These are phyloP conservation scores for Enoplosus armatus DNA, from an alignment of 2,797 vertebrate species.

Conservation along the genomic window DNA sequence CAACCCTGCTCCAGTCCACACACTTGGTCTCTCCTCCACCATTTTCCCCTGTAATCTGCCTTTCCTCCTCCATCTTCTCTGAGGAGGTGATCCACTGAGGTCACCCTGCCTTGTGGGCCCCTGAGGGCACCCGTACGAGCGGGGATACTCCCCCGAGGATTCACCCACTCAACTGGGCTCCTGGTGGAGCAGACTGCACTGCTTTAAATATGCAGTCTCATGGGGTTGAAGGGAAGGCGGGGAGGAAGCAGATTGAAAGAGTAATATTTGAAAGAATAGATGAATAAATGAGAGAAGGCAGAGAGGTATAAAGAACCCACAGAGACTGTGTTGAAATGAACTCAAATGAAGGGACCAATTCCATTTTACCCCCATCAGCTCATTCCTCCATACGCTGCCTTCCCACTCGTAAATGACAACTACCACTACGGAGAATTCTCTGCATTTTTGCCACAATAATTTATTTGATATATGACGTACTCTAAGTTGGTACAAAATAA, in stretches of 20 bases:
- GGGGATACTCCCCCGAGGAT: slow-evolving; percentile 27
- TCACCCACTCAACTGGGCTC: slow-evolving; percentile 7
- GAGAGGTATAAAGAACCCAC: slow-evolving; percentile 34
- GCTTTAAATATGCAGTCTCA: slow-evolving; percentile 18
- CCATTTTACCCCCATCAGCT: slow-evolving; percentile 46
- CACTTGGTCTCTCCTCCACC: slow-evolving; percentile 3
- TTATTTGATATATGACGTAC: slow-evolving; percentile 55
- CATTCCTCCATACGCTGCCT: slow-evolving; percentile 17
- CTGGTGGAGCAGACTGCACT: slow-evolving; percentile 5
- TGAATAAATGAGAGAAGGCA: slow-evolving; percentile 33
- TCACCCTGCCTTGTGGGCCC: slow-evolving; percentile 51
- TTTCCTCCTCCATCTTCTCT: slow-evolving; percentile 29
- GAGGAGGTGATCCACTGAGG: slow-evolving; percentile 59
- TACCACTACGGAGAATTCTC: slow-evolving; percentile 15
- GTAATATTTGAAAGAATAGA: slow-evolving; percentile 42
- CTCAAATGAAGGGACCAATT: slow-evolving; percentile 45
- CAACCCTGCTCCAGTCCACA: slow-evolving; percentile 11
- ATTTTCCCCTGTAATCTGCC: slow-evolving; percentile 40
- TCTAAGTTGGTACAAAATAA: slow-evolving; percentile 39
- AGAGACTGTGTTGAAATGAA: slow-evolving; percentile 46
- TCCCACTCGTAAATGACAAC: slow-evolving; percentile 33
- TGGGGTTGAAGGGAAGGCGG: neutral
- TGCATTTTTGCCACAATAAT: slow-evolving; percentile 48
- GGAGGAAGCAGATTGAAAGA: slow-evolving; percentile 20
- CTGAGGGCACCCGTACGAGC: neutral